Conservation (phyloP, 2,113 vertebrate species). For the Otocyon megalotis region DNA sequence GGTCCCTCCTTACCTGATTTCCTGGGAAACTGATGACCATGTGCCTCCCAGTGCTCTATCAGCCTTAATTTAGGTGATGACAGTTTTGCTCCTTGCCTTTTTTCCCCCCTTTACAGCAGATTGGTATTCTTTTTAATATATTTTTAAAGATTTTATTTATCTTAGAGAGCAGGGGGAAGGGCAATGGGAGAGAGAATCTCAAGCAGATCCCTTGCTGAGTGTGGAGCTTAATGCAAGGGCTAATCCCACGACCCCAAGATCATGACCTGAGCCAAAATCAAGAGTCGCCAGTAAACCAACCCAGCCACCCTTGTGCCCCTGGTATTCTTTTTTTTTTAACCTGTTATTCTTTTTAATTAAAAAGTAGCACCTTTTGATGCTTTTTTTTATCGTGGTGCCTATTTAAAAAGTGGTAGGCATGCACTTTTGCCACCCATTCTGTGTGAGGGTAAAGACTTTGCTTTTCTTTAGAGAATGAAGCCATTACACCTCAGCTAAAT, state of each 20-base stretch:
- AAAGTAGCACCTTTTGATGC: background rate
- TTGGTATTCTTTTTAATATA: background rate
- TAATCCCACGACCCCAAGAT: background rate
- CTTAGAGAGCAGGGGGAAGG: background rate
- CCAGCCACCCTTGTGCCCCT: background rate
- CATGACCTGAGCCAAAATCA: background rate
- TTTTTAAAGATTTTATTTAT: background rate
- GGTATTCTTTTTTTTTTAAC: background rate
- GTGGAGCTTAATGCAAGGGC: background rate
- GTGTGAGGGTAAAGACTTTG: background rate
- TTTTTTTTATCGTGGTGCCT: background rate
- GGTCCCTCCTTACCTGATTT: background rate
- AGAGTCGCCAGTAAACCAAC: background rate
- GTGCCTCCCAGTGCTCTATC: background rate
- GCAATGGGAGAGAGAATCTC: background rate
- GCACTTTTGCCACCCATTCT: background rate
- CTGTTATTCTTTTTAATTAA: background rate
- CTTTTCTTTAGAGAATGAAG: constrained; percentile 73
- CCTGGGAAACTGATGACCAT: background rate
- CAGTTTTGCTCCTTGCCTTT: background rate
- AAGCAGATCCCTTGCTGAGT: background rate
- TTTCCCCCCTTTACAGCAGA: background rate
- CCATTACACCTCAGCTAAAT: constrained; percentile 30
- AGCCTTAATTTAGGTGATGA: background rate
- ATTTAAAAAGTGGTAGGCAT: background rate